Base-by-base conservation (phyloP, 2,797 vertebrate species). In the Gambusia yucatana region DNA sequence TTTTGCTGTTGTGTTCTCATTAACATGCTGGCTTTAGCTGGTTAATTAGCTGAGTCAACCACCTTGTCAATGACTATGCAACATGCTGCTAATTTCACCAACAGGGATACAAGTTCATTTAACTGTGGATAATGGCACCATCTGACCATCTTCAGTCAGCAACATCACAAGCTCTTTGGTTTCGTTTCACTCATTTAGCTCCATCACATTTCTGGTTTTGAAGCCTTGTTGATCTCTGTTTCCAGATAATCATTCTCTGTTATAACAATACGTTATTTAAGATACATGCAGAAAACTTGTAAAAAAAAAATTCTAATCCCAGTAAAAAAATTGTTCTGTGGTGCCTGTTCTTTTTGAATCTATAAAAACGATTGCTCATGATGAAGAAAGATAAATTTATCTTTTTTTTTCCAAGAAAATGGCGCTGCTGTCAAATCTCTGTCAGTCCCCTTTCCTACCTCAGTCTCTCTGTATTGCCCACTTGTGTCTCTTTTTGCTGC, bases 401-500 rank as follows among this genome's bases (percentile, higher is more conserved):
- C 16, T 36, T 65, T 25, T 65, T 25, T 36, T 33, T 36, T 7
- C 36, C 36, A n/a, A n/a, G 20, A 81, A 80, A 82, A 65, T 36
- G 4, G 82, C 74, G 25, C 76, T 65, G 77, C 81, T 80, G 79
- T 81, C 73, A 85, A 57, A 33, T 72, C 78, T 79, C 44, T 65
- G 65, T 61, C 0, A 43, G 17, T 74, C 48, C 0, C 16, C 17
- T 44, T 81, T 69, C 67, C 46, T 55, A 1, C 61, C 71, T 50
- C 22, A 59, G 74, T 82, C 50, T 69, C 17, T 65, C 70, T 52
- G 71, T 59, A 55, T 84, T 22, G 1, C 65, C 82, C 82, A 73
- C 82, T 80, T 72, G 33, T 81, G 84, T 89, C 77, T 89, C 79
- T 84, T 73, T 67, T 20, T 65, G 79, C 82, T 63, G 79, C 73